Evolutionary conservation across 2,113 vertebrate genomes (phyloP).

Genomic region (Blennius ocellaris): DNA sequence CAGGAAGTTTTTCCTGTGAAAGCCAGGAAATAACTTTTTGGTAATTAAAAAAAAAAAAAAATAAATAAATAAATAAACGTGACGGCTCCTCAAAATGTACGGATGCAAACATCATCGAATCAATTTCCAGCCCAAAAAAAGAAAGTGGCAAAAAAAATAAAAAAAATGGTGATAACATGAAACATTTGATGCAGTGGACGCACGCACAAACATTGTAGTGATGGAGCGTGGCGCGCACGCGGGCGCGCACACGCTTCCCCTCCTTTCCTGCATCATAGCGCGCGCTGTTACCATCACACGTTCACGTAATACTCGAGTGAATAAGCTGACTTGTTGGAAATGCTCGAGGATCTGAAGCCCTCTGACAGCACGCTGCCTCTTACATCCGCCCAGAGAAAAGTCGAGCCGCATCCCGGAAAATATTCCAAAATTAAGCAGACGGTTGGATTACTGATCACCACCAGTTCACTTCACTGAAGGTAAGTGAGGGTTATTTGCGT

Average conservation of each 20-base stretch:
- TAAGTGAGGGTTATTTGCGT: slow-evolving; percentile 58
- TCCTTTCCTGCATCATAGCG: slow-evolving; percentile 66
- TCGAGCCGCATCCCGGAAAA: slow-evolving; percentile 31
- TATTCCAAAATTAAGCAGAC: slow-evolving; percentile 8
- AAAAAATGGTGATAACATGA: background rate
- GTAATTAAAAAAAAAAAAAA: too few species aligned
- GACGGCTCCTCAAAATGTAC: too few species aligned
- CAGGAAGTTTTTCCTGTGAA: too few species aligned
- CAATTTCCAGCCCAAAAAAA: background rate
- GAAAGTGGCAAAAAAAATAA: background rate
- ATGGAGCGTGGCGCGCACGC: slow-evolving; percentile 1
- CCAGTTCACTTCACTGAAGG: slow-evolving; percentile 65
- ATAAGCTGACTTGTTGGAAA: slow-evolving; percentile 75
- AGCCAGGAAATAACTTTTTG: too few species aligned
- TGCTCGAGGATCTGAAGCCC: slow-evolving; percentile 62
- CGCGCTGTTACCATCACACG: slow-evolving; percentile 59
- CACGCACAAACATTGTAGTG: slow-evolving; percentile 14
- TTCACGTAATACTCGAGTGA: slow-evolving; percentile 67
- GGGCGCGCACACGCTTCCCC: slow-evolving; percentile 25
- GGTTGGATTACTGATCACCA: slow-evolving; percentile 42
- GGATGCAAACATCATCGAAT: background rate
- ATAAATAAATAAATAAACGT: too few species aligned
- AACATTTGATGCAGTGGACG: slow-evolving; percentile 61
- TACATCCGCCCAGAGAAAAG: slow-evolving; percentile 49
- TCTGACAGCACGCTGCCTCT: slow-evolving; percentile 42